These are phyloP conservation scores for Brassicogethes aeneus DNA, from an alignment of 2,888 invertebrate species.

Conservation along the genomic window DNA sequence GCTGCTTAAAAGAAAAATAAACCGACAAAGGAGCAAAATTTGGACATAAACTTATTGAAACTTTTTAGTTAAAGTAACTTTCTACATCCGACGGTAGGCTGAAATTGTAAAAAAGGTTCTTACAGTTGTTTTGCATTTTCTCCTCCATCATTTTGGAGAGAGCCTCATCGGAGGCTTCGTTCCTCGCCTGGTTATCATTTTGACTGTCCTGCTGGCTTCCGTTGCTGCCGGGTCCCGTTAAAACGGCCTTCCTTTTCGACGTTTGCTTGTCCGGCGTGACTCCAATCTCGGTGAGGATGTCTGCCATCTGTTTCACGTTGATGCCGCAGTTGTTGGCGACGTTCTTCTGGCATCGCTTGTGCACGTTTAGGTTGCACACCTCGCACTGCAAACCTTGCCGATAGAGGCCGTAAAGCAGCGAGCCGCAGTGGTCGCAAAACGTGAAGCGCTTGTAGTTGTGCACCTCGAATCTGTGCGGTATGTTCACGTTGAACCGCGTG, in stretches of 20 bases:
- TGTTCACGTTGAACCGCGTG: constrained; percentile 91
- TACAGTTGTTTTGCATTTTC: constrained; percentile 38
- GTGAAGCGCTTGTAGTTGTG: constrained; percentile 97
- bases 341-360: constrained; percentile 98
- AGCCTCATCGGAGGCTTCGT: constrained; percentile 24
- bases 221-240: constrained; percentile 34
- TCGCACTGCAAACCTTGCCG: constrained; percentile 96
- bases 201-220: constrained; percentile 30
- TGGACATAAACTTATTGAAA: no score
- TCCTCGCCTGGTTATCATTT: constrained; percentile 1
- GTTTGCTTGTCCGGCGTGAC: constrained; percentile 78
- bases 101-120: no score
- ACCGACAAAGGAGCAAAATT: no score
- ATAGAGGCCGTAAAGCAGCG: constrained; percentile 90
- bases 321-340: constrained; percentile 99
- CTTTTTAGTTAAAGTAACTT: no score
- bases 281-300: constrained; percentile 75
- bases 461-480: constrained; percentile 93
- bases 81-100: no score
- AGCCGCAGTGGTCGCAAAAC: constrained; percentile 99
- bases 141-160: constrained; percentile 40
- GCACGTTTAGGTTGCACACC: constrained; percentile 94
- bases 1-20: no score
- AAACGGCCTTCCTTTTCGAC: constrained; percentile 49
- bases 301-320: constrained; percentile 93